phyloP scores from a whole-genome alignment of 2,113 vertebrate genomes.

The Pachypanchax playfairii region DNA sequence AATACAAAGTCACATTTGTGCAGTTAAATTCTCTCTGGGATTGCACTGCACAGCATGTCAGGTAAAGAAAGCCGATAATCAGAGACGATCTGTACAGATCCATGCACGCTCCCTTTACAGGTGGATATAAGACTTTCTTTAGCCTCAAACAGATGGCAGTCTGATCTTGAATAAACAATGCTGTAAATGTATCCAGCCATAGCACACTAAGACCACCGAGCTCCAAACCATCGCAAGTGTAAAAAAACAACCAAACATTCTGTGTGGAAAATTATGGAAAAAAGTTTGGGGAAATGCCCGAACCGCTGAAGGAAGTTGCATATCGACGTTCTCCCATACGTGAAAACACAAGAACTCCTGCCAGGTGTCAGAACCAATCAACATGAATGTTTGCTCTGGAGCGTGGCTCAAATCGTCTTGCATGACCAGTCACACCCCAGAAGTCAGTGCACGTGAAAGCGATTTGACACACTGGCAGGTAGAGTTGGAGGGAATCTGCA shows the following conservation, averaged over 20 bases:
- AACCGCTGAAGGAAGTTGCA: slow-evolving; percentile 70
- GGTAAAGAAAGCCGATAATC: neutral
- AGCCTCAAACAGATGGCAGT: slow-evolving; percentile 50
- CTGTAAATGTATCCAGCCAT: slow-evolving; percentile 49
- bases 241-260: slow-evolving; percentile 55
- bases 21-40: neutral
- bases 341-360: slow-evolving; percentile 64
- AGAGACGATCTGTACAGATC: slow-evolving; percentile 11
- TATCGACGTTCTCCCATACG: slow-evolving; percentile 66
- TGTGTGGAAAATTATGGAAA: slow-evolving; percentile 59
- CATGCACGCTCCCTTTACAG: slow-evolving; percentile 25
- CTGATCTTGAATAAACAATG: slow-evolving; percentile 62
- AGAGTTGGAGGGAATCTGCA: neutral
- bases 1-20: neutral
- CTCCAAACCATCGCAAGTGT: slow-evolving; percentile 27
- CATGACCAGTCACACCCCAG: slow-evolving; percentile 32
- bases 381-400: slow-evolving; percentile 2
- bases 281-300: slow-evolving; percentile 51
- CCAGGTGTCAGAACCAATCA: slow-evolving; percentile 73
- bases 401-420: slow-evolving; percentile 25
- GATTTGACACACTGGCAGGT: slow-evolving; percentile 60
- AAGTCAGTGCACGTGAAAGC: slow-evolving; percentile 55
- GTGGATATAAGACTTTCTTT: slow-evolving; percentile 25
- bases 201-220: slow-evolving; percentile 51
- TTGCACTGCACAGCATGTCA: neutral